Conservation (phyloP, 2,888 invertebrate genomes). For the Agrotis puta region DNA sequence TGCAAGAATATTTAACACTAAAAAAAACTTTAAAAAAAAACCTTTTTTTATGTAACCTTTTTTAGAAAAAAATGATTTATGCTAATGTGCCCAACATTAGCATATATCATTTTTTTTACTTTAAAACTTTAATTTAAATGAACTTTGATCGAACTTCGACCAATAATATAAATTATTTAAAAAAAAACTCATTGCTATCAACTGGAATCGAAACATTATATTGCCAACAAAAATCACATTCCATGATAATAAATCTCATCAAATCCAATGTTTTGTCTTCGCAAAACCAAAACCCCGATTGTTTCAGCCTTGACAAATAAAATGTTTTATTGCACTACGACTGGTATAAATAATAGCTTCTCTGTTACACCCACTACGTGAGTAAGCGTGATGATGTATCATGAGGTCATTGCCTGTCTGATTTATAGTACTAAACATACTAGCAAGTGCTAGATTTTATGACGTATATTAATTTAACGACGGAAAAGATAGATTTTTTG, state of each 20-base stretch:
- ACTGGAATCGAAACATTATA: not conserved
- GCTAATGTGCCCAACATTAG: too few relatives aligned
- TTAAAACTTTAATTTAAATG: too few relatives aligned
- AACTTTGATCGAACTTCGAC: too few relatives aligned
- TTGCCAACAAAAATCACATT: constrained; percentile 5
- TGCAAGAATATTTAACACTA: too few relatives aligned
- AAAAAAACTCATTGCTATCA: not conserved
- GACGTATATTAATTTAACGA: not conserved
- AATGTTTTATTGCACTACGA: constrained; percentile 43
- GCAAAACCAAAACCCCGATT: constrained; percentile 13
- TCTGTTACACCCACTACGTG: constrained; percentile 40
- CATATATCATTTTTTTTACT: too few relatives aligned
- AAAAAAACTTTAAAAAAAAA: too few relatives aligned
- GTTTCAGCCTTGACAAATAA: constrained; percentile 24
- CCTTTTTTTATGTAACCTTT: too few relatives aligned
- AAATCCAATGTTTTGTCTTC: constrained; percentile 42
- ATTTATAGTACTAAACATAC: constrained; percentile 31
- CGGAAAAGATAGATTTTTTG: not conserved
- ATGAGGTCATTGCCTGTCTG: constrained; percentile 21
- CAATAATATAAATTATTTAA: too few relatives aligned
- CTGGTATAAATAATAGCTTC: constrained; percentile 39
- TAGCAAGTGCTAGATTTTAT: not conserved
- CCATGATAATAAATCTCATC: constrained; percentile 6
- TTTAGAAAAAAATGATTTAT: too few relatives aligned
- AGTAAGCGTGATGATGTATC: constrained; percentile 43